These are phyloP conservation scores for Harpagifer antarcticus DNA, from an alignment of 2,797 vertebrate genomes.

Conservation along the genomic window DNA sequence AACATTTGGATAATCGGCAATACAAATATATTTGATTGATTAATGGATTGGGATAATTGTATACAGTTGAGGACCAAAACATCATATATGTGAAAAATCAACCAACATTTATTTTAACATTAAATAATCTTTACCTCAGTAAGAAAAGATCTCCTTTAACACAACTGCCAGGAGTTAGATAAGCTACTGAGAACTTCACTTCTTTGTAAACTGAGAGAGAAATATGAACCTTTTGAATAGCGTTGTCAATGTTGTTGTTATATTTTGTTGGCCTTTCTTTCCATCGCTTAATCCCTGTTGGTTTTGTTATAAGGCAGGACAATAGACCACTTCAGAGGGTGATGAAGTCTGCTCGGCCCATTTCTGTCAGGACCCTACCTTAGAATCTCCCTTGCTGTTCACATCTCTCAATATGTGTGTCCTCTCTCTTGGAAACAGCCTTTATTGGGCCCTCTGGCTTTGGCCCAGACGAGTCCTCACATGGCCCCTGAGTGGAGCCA, in stretches of 20 bases:
- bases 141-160: too few species aligned
- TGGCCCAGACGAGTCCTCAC: constrained; percentile 5
- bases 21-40: too few species aligned
- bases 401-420: background rate
- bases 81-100: too few species aligned
- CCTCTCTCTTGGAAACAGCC: background rate
- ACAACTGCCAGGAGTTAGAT: too few species aligned
- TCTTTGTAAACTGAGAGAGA: background rate
- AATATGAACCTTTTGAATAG: background rate
- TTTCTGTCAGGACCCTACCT: background rate
- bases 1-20: too few species aligned
- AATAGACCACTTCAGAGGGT: background rate
- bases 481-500: background rate
- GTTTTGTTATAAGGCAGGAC: background rate
- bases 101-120: too few species aligned
- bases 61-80: too few species aligned
- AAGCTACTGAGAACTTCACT: background rate
- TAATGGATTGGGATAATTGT: too few species aligned
- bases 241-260: background rate
- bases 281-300: background rate
- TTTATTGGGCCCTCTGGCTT: constrained; percentile 3
- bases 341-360: background rate
- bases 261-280: too few species aligned
- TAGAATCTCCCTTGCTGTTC: background rate
- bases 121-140: too few species aligned